Conservation (phyloP, 2,888 invertebrate species). For the Eupithecia dodoneata region DNA sequence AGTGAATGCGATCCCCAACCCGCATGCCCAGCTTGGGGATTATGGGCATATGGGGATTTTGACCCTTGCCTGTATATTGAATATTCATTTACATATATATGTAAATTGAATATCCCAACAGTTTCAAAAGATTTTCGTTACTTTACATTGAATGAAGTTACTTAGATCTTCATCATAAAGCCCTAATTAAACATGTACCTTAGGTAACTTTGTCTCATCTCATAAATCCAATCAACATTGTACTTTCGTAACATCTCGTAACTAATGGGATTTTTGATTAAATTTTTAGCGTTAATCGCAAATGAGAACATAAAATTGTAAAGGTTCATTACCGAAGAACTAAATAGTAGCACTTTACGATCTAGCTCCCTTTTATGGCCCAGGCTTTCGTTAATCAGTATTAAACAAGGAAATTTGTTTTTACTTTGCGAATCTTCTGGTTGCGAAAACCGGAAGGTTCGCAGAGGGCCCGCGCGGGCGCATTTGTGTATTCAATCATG, state of each 20-base stretch:
- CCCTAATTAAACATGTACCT: neutral
- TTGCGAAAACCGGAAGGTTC: neutral
- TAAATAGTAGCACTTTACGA: constrained; percentile 4
- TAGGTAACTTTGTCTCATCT: neutral
- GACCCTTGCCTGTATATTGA: neutral
- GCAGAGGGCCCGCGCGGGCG: neutral
- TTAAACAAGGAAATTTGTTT: neutral
- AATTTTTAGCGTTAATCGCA: neutral
- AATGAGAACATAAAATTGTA: neutral
- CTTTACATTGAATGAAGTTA: neutral
- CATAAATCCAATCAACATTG: neutral
- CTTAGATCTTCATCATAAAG: neutral
- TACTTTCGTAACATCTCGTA: neutral
- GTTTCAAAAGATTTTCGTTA: neutral
- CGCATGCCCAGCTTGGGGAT: no score
- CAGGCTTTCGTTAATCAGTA: neutral
- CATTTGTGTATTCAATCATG: neutral
- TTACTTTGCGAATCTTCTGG: neutral
- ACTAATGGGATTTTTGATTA: neutral
- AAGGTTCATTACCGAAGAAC: constrained; percentile 6
- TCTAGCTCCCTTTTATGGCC: neutral
- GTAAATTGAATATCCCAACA: neutral
- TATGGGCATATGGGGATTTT: neutral
- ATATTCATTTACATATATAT: no score
- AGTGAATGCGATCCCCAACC: no score